phyloP scores from a whole-genome alignment of 2,888 invertebrate genomes.

The Heteromurus nitidus region DNA sequence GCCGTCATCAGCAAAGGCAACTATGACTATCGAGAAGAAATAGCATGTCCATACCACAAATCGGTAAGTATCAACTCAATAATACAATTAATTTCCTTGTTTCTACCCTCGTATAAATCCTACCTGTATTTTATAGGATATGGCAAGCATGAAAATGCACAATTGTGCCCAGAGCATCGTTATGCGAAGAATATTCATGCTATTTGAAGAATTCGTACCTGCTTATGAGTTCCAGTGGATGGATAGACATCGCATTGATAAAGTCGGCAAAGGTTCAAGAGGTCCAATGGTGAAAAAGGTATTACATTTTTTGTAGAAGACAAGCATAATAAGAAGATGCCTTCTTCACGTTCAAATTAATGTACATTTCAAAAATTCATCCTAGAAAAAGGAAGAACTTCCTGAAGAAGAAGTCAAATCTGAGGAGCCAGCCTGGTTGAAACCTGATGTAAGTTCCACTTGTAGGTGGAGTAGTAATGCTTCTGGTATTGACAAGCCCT shows the following conservation, averaged over 20 bases:
- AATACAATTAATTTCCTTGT: too few species aligned
- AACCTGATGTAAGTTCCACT: conserved; percentile 7
- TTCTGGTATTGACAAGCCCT: background rate
- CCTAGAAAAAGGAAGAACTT: conserved; percentile 5
- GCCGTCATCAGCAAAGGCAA: conserved; percentile 49
- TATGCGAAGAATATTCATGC: conserved; percentile 63
- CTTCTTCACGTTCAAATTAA: background rate
- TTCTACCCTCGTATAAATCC: too few species aligned
- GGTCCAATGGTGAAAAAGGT: conserved; percentile 39
- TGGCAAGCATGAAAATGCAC: conserved; percentile 67
- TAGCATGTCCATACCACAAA: conserved; percentile 68
- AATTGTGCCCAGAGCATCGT: conserved; percentile 69
- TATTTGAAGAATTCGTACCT: conserved; percentile 66
- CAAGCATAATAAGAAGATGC: background rate
- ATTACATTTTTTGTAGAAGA: background rate
- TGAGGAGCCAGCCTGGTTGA: conserved; percentile 21
- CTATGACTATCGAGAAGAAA: conserved; percentile 69
- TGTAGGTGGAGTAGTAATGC: background rate
- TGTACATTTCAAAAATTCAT: background rate
- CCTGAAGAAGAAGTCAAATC: conserved; percentile 1
- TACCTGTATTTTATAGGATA: too few species aligned
- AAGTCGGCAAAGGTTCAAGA: conserved; percentile 17
- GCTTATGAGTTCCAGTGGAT: conserved; percentile 34
- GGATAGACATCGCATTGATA: conserved; percentile 54
- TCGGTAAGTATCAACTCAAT: conserved; percentile 55